Evolutionary conservation across 2,888 invertebrate genomes (phyloP).

Genomic region (Scaptodrosophila latifasciaeformis): DNA sequence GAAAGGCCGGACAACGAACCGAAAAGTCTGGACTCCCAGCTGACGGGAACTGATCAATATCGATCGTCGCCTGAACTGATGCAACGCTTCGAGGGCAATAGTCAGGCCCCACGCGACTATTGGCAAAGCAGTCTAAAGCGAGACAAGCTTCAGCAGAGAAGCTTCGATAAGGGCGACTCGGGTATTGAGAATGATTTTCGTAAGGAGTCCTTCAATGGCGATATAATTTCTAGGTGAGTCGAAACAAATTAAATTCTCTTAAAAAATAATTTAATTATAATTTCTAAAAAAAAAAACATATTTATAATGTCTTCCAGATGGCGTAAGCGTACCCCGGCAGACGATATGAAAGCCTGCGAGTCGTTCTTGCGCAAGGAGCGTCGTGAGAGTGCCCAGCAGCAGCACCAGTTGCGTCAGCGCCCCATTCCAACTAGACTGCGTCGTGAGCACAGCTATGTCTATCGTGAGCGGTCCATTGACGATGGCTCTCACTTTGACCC

Average conservation of each 20-base stretch:
- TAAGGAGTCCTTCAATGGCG: conserved; percentile 80
- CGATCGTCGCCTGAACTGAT: conserved; percentile 79
- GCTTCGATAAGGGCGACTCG: conserved; percentile 80
- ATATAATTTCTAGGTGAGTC: conserved; percentile 73
- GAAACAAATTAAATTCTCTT: too few species aligned
- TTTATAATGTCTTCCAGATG: conserved; percentile 62
- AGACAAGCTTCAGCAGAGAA: conserved; percentile 75
- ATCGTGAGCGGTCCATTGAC: conserved; percentile 79
- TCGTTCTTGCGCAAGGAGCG: conserved; percentile 84
- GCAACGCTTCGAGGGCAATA: conserved; percentile 51
- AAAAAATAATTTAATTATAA: too few species aligned
- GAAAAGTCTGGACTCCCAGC: conserved; percentile 81
- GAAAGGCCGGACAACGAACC: conserved; percentile 76
- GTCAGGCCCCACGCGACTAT: conserved; percentile 75
- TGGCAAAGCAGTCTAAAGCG: conserved; percentile 79
- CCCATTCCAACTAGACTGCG: conserved; percentile 52
- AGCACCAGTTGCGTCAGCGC: conserved; percentile 56
- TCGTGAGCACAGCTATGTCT: conserved; percentile 77
- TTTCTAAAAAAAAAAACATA: background rate
- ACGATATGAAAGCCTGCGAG: conserved; percentile 83
- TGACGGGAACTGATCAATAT: conserved; percentile 76
- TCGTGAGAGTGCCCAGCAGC: conserved; percentile 81
- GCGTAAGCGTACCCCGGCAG: conserved; percentile 77
- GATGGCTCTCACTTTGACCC: conserved; percentile 82
- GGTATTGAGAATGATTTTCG: conserved; percentile 89